A percentile compares a stretch with the other conserved stretches of the same genome.
phyloP scores from a whole-genome alignment of 2,113 vertebrate genomes.

The Vireo altiloquus region DNA sequence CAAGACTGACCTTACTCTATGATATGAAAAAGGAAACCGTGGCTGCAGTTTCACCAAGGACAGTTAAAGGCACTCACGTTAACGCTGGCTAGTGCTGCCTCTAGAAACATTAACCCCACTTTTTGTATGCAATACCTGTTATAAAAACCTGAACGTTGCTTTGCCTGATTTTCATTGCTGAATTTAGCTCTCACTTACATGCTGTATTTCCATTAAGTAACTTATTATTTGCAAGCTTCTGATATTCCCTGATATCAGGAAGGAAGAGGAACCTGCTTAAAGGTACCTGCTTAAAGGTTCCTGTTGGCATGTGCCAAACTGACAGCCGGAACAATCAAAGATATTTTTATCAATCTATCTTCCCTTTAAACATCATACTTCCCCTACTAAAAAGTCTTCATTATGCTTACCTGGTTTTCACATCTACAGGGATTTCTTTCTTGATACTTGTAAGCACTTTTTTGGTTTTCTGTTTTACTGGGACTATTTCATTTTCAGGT shows the following conservation, averaged over 20 bases:
- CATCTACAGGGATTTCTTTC: constrained; percentile 84
- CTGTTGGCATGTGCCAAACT: neutral
- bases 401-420: constrained; percentile 84
- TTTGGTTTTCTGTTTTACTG: constrained; percentile 86
- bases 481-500: constrained; percentile 80
- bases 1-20: neutral
- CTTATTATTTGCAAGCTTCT: neutral
- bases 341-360: neutral
- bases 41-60: neutral
- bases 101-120: neutral
- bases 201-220: neutral
- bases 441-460: constrained; percentile 78
- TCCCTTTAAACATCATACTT: neutral
- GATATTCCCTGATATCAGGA: neutral
- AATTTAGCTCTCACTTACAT: neutral
- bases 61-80: neutral
- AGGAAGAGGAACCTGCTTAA: neutral
- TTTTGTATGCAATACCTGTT: neutral
- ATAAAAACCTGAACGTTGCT: neutral
- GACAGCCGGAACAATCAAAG: neutral
- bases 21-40: neutral
- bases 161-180: neutral
- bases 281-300: neutral
- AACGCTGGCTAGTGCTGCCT: neutral
- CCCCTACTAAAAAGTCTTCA: neutral